These are phyloP conservation scores for Apodemus sylvaticus DNA, from an alignment of 2,113 vertebrate species.

Conservation along the genomic window DNA sequence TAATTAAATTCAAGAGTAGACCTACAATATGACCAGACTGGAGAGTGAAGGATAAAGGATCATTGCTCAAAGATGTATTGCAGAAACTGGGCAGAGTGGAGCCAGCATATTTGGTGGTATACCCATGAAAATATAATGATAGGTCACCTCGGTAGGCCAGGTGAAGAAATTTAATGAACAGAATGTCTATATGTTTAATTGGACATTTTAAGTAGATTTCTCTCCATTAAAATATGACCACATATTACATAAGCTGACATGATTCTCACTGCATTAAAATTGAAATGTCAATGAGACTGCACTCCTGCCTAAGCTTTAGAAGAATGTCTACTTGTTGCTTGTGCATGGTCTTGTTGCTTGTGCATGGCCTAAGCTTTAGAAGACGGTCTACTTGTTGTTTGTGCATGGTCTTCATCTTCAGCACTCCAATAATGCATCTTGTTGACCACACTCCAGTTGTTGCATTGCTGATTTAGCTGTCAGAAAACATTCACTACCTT, in stretches of 20 bases:
- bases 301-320: background rate
- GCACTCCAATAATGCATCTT: background rate
- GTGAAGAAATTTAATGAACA: background rate
- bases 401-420: background rate
- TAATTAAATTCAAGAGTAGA: background rate
- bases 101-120: accelerated
- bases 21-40: background rate
- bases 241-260: background rate
- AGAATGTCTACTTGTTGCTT: background rate
- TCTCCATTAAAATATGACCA: background rate
- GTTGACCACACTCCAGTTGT: background rate
- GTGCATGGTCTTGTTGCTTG: background rate
- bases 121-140: background rate
- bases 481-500: background rate
- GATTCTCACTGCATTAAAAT: background rate
- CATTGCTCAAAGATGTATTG: background rate
- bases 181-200: background rate
- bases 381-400: background rate
- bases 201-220: background rate
- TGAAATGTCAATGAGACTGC: background rate
- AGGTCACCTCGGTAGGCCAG: background rate
- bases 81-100: background rate
- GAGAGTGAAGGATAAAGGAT: background rate
- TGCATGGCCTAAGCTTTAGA: background rate
- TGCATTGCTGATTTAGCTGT: background rate